Base-by-base conservation (phyloP, 2,797 vertebrate species). In the Sebastes umbrosus region DNA sequence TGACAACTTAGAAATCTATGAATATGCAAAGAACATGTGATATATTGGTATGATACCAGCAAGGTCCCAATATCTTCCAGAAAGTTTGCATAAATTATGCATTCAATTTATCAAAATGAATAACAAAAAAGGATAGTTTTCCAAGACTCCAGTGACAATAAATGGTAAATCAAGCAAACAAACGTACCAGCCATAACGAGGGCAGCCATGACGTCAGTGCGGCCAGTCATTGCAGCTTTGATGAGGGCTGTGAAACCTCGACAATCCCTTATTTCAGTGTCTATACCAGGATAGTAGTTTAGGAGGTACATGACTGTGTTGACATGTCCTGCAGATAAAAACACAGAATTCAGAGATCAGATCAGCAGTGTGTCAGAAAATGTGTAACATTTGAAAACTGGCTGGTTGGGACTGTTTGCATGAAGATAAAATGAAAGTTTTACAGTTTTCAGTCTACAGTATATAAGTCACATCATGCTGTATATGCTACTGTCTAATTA, bases 181-280 rank as follows among this genome's bases (percentile, higher is more conserved):
- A 22, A 18, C 43, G 6, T 87, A 95, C 94, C 94, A 24, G 94
- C 93, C 94, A 98, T 95, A 50, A 98, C 88, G 39, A 98, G 97
- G 0, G 96, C 93, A 0, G 96, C 84, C 77, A 97, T 94, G 0
- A 96, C 97, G 0, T 98, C 96, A 0, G 78, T 71, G 46, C 24
- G 90, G 2, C 97, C 95, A 31, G 94, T 96, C 86, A 97, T 95
- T 0, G 97, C 96, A 0, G 97, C 97, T 94, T 98, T 98, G 95
- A 98, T 98, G 90, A 98, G 93, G 0, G 97, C 97, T 0, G 97
- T 98, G 86, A 97, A 96, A 0, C 97, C 97, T 20, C 97, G 92
- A 2, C 89, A 91, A 62, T 98, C 97, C 46, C 85, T 85, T 75
- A 91, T 90, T 85, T 98, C 97, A 65, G 96, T 90, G 84, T 99